These are phyloP conservation scores for Melipona bicolor DNA, from an alignment of 2,888 invertebrate genomes.

Conservation along the genomic window DNA sequence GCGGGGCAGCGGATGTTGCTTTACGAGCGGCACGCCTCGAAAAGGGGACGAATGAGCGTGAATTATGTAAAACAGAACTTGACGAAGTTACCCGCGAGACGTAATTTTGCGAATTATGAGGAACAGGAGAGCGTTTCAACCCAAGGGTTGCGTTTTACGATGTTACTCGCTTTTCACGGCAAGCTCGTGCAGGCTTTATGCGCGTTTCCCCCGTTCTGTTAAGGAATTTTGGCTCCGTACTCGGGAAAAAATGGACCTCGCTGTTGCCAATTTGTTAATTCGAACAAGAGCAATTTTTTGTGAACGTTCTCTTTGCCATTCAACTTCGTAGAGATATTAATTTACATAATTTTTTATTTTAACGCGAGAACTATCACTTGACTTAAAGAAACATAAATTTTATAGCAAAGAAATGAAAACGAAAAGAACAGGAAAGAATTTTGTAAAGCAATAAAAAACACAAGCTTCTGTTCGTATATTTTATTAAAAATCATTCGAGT, in stretches of 20 bases:
- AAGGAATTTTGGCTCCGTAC: neutral
- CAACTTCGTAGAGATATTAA: neutral
- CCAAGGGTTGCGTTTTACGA: no score
- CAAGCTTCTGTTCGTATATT: no score
- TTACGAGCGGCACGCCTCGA: neutral
- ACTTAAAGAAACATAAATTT: no score
- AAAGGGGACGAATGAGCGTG: neutral
- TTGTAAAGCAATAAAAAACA: no score
- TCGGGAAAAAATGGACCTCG: neutral
- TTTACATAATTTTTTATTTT: neutral
- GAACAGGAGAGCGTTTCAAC: neutral
- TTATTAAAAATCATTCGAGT: no score
- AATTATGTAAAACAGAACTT: constrained; percentile 3
- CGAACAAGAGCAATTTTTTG: neutral
- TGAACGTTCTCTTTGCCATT: neutral
- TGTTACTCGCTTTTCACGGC: neutral
- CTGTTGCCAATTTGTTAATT: neutral
- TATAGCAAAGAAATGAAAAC: no score
- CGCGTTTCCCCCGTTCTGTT: neutral
- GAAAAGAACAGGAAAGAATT: no score
- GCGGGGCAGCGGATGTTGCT: neutral
- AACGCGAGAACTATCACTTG: no score
- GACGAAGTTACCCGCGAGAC: neutral
- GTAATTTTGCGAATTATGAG: neutral
- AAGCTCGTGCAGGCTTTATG: neutral